Conservation (phyloP, 1,140 invertebrate genomes). For the Archegozetes longisetosus region DNA sequence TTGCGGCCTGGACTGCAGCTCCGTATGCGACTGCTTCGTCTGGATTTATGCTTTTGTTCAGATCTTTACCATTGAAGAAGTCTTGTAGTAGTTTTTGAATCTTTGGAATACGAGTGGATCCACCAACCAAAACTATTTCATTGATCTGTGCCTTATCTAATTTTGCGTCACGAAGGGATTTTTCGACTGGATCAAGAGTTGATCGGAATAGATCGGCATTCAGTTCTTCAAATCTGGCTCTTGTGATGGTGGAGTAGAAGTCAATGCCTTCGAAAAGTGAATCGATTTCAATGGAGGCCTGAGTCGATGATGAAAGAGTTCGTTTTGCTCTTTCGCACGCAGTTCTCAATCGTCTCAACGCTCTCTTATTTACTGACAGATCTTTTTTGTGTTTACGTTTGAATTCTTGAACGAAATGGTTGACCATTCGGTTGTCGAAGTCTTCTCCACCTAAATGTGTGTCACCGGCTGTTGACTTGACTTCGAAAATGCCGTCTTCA, state of each 20-base stretch:
- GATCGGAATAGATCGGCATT: conserved; percentile 58
- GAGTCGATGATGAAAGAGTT: conserved; percentile 1
- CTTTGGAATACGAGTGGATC: conserved; percentile 96
- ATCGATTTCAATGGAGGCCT: neutral
- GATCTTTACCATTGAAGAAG: conserved; percentile 77
- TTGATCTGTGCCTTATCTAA: conserved; percentile 45
- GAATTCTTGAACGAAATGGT: conserved; percentile 46
- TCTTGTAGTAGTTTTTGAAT: conserved; percentile 66
- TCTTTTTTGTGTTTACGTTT: conserved; percentile 96
- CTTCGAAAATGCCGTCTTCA: conserved; percentile 84
- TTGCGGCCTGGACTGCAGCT: conserved; percentile 56
- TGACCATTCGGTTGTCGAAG: conserved; percentile 54
- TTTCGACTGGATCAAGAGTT: no score
- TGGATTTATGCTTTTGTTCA: conserved; percentile 91
- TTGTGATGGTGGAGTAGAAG: conserved; percentile 19
- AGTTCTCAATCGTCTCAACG: conserved; percentile 72
- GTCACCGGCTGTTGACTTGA: conserved; percentile 90
- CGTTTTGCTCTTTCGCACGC: conserved; percentile 69
- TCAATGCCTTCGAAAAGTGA: conserved; percentile 78
- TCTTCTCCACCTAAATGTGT: conserved; percentile 96
- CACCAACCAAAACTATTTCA: conserved; percentile 92
- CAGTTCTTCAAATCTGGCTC: conserved; percentile 19
- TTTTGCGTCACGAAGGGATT: conserved; percentile 25
- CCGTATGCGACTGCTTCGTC: conserved; percentile 74
- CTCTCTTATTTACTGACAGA: conserved; percentile 68